Base-by-base conservation (phyloP, 1,140 invertebrate species). In the Phocides pigmalion region DNA sequence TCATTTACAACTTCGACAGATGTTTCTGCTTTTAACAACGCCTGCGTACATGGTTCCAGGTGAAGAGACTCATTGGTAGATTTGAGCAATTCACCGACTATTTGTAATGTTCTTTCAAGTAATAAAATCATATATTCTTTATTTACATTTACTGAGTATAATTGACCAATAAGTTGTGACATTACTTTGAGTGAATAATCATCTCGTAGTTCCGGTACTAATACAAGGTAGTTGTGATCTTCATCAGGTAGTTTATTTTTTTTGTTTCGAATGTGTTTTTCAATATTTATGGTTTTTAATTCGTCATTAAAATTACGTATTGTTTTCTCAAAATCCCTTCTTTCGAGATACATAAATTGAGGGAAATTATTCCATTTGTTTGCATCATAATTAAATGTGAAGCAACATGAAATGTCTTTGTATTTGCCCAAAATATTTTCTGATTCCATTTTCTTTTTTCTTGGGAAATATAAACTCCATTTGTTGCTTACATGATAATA, bases 401-500 rank as follows among this genome's bases (percentile, higher is more conserved):
- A 58, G 19, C 3, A 15, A 58, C 22, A 32, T 4, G 15, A 11
- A 12, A 32, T 25, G 12, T 58, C 28, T 6, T 56, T 46, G 5
- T 66, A 11, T 11, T 44, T 39, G 14, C 12, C 46, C 11, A 25
- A 32, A 51, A 61, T 9, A 47, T 35, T 35, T 9, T 47, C 17
- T n/a, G 16, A 11, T 12, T 25, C 53, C 8, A 59, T 39, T 14
- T 49, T 20, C 54, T 44, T 63, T n/a, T 37, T 49, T 61, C 46
- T 53, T n/a, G 68, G 61, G 25, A 63, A 49, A 53, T 64, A 70
- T 17, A 70, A 28, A 8, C 47, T 37, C 68, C 68, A 70, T 4
- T 66, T 59, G 15, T 25, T 63, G 16, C 12, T 66, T 14, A 50
- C 46, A 12, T 66, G 61, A 47, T 66, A 66, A 20, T 61, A 61